A percentile compares a stretch with the other conserved stretches of the same genome.
Conservation (phyloP, 2,113 vertebrate genomes). For the Mustela nigripes region DNA sequence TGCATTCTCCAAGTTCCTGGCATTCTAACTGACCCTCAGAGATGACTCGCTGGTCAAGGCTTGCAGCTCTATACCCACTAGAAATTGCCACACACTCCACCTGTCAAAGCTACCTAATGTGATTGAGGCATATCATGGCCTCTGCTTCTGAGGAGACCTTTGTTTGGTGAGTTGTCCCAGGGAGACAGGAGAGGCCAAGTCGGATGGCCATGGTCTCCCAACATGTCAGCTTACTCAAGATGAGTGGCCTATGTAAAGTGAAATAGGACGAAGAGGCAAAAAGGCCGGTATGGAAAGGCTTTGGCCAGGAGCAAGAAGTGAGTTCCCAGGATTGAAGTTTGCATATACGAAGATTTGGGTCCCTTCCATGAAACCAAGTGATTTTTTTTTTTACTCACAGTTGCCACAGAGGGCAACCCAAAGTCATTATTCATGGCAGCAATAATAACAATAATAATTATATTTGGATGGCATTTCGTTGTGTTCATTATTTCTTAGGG, state of each 20-base stretch:
- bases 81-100: neutral
- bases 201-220: neutral
- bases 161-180: neutral
- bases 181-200: neutral
- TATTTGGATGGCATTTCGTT: neutral
- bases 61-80: neutral
- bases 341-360: neutral
- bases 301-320: neutral
- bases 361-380: neutral
- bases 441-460: neutral
- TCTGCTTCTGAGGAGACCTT: neutral
- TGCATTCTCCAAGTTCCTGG: neutral
- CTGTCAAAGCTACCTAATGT: neutral
- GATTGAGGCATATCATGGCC: neutral
- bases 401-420: neutral
- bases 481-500: neutral
- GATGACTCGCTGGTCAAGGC: neutral
- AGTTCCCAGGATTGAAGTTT: neutral
- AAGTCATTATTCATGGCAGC: neutral
- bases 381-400: neutral
- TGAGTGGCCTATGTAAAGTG: neutral
- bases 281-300: neutral
- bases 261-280: neutral
- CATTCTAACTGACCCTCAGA: neutral
- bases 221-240: neutral